Conservation (phyloP, 2,113 vertebrate genomes). For the Conger conger region DNA sequence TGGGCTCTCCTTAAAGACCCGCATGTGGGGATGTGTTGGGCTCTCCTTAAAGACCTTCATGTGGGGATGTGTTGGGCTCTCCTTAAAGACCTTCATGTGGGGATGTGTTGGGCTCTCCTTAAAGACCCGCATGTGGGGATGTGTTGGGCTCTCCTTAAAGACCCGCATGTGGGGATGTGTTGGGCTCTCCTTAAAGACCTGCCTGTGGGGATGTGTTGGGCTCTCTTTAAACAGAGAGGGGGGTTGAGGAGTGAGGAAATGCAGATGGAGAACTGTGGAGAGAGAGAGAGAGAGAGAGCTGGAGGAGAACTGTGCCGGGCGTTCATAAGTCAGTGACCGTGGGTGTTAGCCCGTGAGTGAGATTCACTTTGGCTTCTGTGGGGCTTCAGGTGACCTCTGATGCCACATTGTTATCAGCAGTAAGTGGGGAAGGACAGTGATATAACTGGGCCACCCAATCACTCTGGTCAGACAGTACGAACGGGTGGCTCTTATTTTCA, state of each 20-base stretch:
- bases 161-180: too few relatives aligned
- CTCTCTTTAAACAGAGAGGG: background rate
- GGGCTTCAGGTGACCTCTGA: constrained; percentile 32
- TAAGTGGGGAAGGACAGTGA: constrained; percentile 33
- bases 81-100: too few relatives aligned
- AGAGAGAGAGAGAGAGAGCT: constrained; percentile 20
- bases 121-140: background rate
- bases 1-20: too few relatives aligned
- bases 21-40: too few relatives aligned
- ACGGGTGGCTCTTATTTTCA: background rate
- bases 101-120: too few relatives aligned
- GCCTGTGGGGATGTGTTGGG: background rate
- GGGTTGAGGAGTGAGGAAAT: background rate
- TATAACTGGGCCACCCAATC: background rate
- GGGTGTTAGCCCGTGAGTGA: constrained; percentile 21
- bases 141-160: too few relatives aligned
- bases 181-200: too few relatives aligned
- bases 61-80: background rate
- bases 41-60: too few relatives aligned
- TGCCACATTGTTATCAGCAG: constrained; percentile 36
- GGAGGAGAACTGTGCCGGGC: constrained; percentile 20
- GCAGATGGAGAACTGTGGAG: background rate
- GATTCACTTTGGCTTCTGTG: constrained; percentile 1
- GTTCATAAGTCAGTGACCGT: constrained; percentile 34
- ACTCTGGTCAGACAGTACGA: background rate